Evolutionary conservation across 2,797 vertebrate genomes (phyloP).

Genomic region (Myotis findleyi): DNA sequence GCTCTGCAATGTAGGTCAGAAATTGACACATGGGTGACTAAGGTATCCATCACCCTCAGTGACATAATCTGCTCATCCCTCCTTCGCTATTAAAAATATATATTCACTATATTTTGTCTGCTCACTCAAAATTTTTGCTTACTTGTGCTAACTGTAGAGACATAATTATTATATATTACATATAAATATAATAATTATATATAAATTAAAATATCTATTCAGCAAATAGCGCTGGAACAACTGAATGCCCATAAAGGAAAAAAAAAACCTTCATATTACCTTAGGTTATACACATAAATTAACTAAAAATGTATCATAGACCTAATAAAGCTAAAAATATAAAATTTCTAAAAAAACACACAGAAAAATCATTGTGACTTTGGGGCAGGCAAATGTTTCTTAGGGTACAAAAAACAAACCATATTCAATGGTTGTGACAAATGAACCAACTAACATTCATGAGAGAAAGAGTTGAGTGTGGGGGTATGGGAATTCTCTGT

Average conservation of each 20-base stretch:
- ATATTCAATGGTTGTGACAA: background rate
- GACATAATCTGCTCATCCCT: background rate
- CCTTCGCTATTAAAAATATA: background rate
- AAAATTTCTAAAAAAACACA: background rate
- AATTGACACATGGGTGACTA: background rate
- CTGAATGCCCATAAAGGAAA: background rate
- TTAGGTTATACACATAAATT: background rate
- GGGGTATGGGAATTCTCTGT: background rate
- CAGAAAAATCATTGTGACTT: constrained; percentile 35
- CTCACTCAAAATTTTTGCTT: background rate
- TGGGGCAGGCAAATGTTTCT: background rate
- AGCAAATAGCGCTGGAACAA: background rate
- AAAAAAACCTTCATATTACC: background rate
- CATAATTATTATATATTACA: background rate
- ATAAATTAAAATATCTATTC: background rate
- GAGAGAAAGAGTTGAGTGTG: background rate
- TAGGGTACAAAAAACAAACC: background rate
- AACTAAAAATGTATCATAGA: background rate
- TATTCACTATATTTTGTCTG: background rate
- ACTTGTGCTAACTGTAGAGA: background rate
- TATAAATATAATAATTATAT: background rate
- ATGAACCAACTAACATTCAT: background rate
- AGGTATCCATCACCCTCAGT: background rate
- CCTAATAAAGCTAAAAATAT: constrained; percentile 41
- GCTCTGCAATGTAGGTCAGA: background rate